phyloP scores from a whole-genome alignment of 2,888 invertebrate genomes.

The Crossocerus cetratus region DNA sequence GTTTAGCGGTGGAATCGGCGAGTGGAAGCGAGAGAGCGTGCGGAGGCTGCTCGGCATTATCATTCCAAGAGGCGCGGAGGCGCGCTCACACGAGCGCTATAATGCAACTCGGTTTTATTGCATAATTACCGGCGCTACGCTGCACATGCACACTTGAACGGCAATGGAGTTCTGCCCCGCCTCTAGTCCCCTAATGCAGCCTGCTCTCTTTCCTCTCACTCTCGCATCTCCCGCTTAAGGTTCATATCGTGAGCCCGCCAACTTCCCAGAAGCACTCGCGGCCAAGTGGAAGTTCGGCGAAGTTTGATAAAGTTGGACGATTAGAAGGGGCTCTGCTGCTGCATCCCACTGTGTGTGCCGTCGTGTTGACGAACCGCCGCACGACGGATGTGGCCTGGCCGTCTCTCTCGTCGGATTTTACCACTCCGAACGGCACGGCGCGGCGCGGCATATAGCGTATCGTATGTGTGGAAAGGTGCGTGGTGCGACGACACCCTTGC shows the following conservation, averaged over 20 bases:
- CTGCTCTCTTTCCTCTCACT: neutral
- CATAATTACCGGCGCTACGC: conserved; percentile 51
- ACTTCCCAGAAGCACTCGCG: conserved; percentile 25
- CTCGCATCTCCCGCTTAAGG: neutral
- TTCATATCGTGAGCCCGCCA: conserved; percentile 12
- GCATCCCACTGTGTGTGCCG: conserved; percentile 23
- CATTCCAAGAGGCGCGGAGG: conserved; percentile 50
- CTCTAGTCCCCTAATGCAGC: neutral
- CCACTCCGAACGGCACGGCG: no score
- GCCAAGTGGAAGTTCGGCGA: conserved; percentile 36
- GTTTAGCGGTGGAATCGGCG: conserved; percentile 24
- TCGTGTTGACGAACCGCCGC: conserved; percentile 27
- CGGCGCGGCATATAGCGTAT: no score
- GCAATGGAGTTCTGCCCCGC: no score
- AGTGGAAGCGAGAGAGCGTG: neutral
- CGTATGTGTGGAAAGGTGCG: conserved; percentile 27
- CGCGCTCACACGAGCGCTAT: conserved; percentile 34
- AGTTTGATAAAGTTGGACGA: conserved; percentile 61
- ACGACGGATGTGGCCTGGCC: conserved; percentile 30
- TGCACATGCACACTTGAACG: conserved; percentile 2
- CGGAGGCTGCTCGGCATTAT: conserved; percentile 40
- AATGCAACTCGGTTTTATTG: conserved; percentile 46
- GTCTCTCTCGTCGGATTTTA: no score
- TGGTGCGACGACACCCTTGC: conserved; percentile 23
- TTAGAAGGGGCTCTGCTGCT: conserved; percentile 44